Evolutionary conservation across 2,888 invertebrate genomes (phyloP), one percentile per base, ranked within the genome.

Genomic region (Morpho helenor): DNA sequence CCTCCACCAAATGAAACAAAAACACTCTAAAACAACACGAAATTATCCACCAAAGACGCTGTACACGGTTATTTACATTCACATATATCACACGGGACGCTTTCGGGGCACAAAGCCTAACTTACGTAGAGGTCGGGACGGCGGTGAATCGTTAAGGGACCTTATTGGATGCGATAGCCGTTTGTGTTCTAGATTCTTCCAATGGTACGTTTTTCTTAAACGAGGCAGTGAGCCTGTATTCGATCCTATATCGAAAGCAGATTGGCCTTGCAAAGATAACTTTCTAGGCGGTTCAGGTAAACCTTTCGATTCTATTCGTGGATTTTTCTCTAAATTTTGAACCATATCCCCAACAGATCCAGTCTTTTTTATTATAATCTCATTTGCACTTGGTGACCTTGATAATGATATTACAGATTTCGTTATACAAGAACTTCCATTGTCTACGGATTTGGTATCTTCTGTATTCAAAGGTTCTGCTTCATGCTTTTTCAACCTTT

Each of bases 181-280:
- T 75, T 90, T 90, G 71, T 90, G 89, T 64, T 87, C 89, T 75
- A 82, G 69, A 9, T 82, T 88, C 77, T 82, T 87, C 90, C 90
- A 90, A 58, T 76, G 77, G 61, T 89, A 90, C 7, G 82, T 79
- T 65, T 84, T 85, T 52, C 71, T 68, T 39, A 77, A 76, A 10
- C 84, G 75, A 9, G 85, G 85, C 61, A 85, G 71, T 2, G 87
- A 86, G 7, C 84, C 81, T 2, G 84, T 83, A 52, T 80, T 76
- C 1, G 76, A 60, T 6, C 79, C 77, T 8, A 74, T 61, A 46
- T 61, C 73, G 2, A 79, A 70, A 23, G 72, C 58, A 41, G 68
- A 75, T 45, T 78, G 79, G n/a, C 63, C 69, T 71, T 86, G 87
- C n/a, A 87, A 72, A 0, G 87, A 88, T 7, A 79, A 66, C 57